phyloP scores from a whole-genome alignment of 1,140 invertebrate genomes.

The Polyergus mexicanus region DNA sequence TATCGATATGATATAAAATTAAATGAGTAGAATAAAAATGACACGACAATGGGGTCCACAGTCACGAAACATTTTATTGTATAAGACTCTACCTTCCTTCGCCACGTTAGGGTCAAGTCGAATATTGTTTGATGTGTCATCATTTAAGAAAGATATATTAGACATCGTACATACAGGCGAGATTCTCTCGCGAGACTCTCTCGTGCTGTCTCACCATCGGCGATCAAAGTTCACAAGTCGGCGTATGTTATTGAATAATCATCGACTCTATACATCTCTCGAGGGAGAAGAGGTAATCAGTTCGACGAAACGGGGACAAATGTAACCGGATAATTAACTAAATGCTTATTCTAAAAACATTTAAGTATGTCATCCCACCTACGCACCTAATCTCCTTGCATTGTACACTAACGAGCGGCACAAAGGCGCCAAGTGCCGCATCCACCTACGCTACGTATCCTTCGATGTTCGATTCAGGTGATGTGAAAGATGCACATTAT shows the following conservation, averaged over 20 bases:
- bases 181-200: constrained; percentile 22
- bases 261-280: constrained; percentile 43
- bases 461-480: constrained; percentile 43
- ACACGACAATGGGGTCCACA: background rate
- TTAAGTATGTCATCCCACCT: constrained; percentile 67
- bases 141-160: constrained; percentile 24
- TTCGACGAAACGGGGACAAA: constrained; percentile 51
- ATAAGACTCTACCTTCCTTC: background rate
- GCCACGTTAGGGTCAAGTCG: constrained; percentile 8
- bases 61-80: constrained; percentile 1
- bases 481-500: constrained; percentile 26
- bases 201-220: constrained; percentile 43
- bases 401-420: constrained; percentile 66
- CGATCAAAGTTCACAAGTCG: constrained; percentile 55
- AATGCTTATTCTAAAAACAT: constrained; percentile 65
- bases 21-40: constrained; percentile 19
- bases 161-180: background rate
- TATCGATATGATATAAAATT: background rate
- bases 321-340: constrained; percentile 60
- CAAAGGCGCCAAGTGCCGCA: constrained; percentile 54
- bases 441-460: constrained; percentile 64
- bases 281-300: background rate
- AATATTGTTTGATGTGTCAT: constrained; percentile 49
- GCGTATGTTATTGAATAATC: constrained; percentile 58
- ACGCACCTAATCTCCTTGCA: constrained; percentile 70